phyloP scores from a whole-genome alignment of 2,888 invertebrate genomes.

The Adelphocoris suturalis region DNA sequence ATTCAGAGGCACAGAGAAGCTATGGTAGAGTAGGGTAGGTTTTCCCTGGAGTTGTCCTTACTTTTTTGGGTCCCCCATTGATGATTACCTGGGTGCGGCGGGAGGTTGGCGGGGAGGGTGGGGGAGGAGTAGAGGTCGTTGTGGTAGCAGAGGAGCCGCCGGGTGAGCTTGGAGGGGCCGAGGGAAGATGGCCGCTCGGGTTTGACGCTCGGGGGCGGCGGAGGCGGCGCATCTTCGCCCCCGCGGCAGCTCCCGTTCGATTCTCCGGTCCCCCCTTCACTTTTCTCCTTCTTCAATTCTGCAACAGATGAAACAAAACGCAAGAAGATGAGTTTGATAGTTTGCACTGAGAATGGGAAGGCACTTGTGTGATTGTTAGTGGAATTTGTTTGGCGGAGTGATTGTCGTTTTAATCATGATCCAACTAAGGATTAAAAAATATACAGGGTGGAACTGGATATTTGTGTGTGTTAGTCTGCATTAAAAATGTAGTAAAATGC shows the following conservation, averaged over 20 bases:
- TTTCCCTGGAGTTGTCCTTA: constrained; percentile 4
- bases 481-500: no score
- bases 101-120: constrained; percentile 75
- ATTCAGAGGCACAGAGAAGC: no score
- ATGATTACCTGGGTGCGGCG: constrained; percentile 65
- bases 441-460: no score
- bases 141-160: constrained; percentile 89
- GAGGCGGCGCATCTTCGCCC: constrained; percentile 77
- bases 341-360: no score
- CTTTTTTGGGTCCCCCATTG: constrained; percentile 17
- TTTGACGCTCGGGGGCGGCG: constrained; percentile 80
- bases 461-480: no score
- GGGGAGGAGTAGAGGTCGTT: constrained; percentile 81
- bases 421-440: no score
- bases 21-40: no score
- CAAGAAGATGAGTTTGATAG: no score
- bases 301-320: constrained; percentile 79
- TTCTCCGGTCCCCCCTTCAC: constrained; percentile 80
- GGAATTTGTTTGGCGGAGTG: no score
- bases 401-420: no score
- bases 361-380: no score
- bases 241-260: constrained; percentile 75
- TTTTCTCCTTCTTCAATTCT: constrained; percentile 97
- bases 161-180: constrained; percentile 85
- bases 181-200: constrained; percentile 90